phyloP scores from a whole-genome alignment of 1,140 invertebrate genomes.

The Dendroctonus ponderosae region DNA sequence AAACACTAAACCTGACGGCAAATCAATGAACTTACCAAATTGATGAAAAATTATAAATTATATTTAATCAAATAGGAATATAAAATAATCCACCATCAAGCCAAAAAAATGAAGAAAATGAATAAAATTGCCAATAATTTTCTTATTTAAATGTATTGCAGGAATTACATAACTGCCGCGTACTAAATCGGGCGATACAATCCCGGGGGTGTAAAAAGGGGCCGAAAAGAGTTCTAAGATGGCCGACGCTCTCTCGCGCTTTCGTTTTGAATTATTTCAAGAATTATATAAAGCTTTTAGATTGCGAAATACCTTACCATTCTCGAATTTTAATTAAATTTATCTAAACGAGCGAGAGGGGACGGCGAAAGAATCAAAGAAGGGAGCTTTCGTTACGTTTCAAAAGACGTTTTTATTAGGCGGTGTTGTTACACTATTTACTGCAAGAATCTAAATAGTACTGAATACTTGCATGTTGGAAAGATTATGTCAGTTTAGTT shows the following conservation, averaged over 20 bases:
- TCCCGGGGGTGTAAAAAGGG: slow-evolving; percentile 18
- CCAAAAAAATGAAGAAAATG: no score
- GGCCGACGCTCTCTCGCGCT: slow-evolving; percentile 34
- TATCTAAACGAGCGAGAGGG: slow-evolving; percentile 27
- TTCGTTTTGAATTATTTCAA: slow-evolving; percentile 38
- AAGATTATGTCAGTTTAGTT: no score
- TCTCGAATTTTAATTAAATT: slow-evolving; percentile 37
- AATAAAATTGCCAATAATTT: not conserved
- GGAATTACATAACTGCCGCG: slow-evolving; percentile 1
- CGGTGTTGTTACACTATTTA: no score
- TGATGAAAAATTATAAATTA: no score
- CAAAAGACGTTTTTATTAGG: no score
- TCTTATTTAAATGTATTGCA: not conserved
- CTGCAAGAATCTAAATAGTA: no score
- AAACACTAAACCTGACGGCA: no score
- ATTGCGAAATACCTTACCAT: slow-evolving; percentile 37
- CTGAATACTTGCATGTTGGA: no score
- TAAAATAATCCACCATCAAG: no score
- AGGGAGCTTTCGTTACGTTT: not conserved
- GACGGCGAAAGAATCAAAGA: slow-evolving; percentile 10
- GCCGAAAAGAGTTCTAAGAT: slow-evolving; percentile 34
- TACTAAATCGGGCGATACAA: slow-evolving; percentile 24
- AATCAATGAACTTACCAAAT: no score
- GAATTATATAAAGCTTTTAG: slow-evolving; percentile 38
- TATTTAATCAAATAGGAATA: no score